Evolutionary conservation across 2,113 vertebrate species (phyloP).

Genomic region (Pangasianodon hypophthalmus): DNA sequence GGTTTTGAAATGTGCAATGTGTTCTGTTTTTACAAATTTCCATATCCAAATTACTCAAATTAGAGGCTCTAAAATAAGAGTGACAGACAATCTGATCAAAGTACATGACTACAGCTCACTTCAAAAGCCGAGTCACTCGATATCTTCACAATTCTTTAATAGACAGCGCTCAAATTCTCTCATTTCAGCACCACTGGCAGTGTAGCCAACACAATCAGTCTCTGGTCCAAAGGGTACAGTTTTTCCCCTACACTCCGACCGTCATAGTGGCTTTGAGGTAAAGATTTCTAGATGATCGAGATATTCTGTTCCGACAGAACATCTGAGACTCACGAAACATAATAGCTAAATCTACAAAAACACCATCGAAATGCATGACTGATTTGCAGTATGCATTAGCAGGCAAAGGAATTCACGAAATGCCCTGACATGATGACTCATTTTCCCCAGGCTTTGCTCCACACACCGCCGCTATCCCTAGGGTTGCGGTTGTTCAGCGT

Average conservation of each 20-base stretch:
- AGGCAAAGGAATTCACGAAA: slow-evolving; percentile 44
- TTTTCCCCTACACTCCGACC: slow-evolving; percentile 41
- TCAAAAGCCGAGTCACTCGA: slow-evolving; percentile 50
- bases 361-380: slow-evolving; percentile 46
- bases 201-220: slow-evolving; percentile 51
- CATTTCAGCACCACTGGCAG: slow-evolving; percentile 43
- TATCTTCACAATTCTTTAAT: slow-evolving; percentile 43
- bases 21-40: slow-evolving; percentile 35
- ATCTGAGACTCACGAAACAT: slow-evolving; percentile 45
- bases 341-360: slow-evolving; percentile 45
- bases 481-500: slow-evolving; percentile 63
- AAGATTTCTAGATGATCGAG: slow-evolving; percentile 46
- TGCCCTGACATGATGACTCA: slow-evolving; percentile 45
- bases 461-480: slow-evolving; percentile 33
- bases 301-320: slow-evolving; percentile 49
- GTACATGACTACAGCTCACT: slow-evolving; percentile 31
- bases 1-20: slow-evolving; percentile 30
- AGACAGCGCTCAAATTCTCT: slow-evolving; percentile 45
- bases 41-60: slow-evolving; percentile 40
- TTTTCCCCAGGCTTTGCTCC: slow-evolving; percentile 43
- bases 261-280: slow-evolving; percentile 44
- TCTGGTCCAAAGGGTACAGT: slow-evolving; percentile 54
- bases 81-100: slow-evolving; percentile 43
- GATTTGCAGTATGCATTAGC: slow-evolving; percentile 43
- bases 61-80: slow-evolving; percentile 42